These are phyloP conservation scores for Pinctada fucata DNA, from an alignment of 2,888 invertebrate species.

Conservation along the genomic window DNA sequence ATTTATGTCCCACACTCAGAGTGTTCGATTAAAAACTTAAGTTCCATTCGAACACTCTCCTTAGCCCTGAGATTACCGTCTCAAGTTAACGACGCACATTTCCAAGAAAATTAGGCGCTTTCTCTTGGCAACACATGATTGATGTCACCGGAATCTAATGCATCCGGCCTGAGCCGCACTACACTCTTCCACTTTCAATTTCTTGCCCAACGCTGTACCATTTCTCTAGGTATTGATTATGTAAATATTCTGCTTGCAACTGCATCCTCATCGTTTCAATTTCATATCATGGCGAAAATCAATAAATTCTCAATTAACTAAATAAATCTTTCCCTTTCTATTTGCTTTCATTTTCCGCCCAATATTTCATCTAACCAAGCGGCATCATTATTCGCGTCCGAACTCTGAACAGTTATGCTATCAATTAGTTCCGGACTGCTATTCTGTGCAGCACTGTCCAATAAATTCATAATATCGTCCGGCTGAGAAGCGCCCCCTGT, in stretches of 20 bases:
- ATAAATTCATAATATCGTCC: constrained; percentile 87
- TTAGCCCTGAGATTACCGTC: too few relatives aligned
- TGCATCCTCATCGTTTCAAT: constrained; percentile 26
- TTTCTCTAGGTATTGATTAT: constrained; percentile 20
- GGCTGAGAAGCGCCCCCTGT: constrained; percentile 69
- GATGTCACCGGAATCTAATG: background rate
- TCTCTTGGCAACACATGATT: background rate
- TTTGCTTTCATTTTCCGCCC: constrained; percentile 39
- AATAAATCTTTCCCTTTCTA: constrained; percentile 25
- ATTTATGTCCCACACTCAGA: too few relatives aligned
- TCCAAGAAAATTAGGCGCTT: too few relatives aligned
- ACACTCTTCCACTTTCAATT: background rate
- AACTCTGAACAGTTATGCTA: constrained; percentile 79
- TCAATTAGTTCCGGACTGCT: constrained; percentile 84
- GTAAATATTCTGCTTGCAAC: constrained; percentile 26
- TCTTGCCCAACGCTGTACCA: background rate
- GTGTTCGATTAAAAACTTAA: too few relatives aligned
- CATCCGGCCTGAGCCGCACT: too few relatives aligned
- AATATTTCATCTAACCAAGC: constrained; percentile 70
- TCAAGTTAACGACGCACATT: too few relatives aligned
- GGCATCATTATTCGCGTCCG: constrained; percentile 59
- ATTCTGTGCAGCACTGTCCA: constrained; percentile 85
- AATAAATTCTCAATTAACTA: constrained; percentile 22
- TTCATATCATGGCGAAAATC: constrained; percentile 19
- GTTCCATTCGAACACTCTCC: too few relatives aligned